Conservation (phyloP, 2,797 vertebrate genomes). For the Rhabdophis nuchalis region DNA sequence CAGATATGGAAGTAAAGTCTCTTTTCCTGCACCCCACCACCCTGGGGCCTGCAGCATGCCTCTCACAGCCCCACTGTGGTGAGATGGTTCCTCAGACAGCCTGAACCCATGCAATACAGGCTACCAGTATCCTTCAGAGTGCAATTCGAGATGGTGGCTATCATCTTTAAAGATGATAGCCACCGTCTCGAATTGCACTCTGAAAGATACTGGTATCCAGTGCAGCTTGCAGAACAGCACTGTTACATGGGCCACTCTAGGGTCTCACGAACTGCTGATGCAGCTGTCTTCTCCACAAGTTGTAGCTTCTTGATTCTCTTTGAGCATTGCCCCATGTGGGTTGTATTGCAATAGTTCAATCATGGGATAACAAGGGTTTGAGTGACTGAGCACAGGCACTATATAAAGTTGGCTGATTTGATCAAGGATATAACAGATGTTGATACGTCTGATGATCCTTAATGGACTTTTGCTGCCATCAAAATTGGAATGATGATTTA, state of each 20-base stretch:
- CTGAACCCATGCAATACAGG: not conserved
- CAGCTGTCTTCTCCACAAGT: not conserved
- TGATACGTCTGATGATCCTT: not conserved
- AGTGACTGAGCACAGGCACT: not conserved
- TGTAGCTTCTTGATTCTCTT: not conserved
- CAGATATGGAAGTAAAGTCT: not conserved
- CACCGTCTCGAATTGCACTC: not conserved
- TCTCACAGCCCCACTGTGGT: not conserved
- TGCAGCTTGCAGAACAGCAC: not conserved
- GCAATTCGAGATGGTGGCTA: not conserved
- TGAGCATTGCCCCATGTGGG: not conserved
- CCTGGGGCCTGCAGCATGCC: not conserved
- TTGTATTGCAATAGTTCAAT: not conserved
- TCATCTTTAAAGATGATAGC: not conserved
- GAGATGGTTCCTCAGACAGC: not conserved
- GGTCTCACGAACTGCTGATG: not conserved
- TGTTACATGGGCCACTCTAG: not conserved
- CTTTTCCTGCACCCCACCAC: not conserved
- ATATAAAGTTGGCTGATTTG: not conserved
- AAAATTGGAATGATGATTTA: not conserved
- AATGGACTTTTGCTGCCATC: not conserved
- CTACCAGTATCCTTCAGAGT: not conserved
- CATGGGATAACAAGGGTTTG: not conserved
- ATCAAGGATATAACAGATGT: not conserved
- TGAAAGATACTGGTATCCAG: not conserved